These are phyloP conservation scores for Cancer borealis DNA, from an alignment of 2,888 invertebrate species.

Conservation along the genomic window DNA sequence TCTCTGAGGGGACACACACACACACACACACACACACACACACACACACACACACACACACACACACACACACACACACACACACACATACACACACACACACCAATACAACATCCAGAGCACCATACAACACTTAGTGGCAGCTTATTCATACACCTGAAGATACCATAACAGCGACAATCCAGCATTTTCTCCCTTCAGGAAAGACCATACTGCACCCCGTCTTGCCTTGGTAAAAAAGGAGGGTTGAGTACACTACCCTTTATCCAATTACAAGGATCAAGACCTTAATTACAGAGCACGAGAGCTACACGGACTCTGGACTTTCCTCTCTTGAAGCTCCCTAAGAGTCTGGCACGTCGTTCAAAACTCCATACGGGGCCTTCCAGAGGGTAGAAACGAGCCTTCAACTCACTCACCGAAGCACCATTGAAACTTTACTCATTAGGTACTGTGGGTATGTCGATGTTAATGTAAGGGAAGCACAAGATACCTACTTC, in stretches of 20 bases:
- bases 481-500: background rate
- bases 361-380: conserved; percentile 35
- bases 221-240: background rate
- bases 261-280: conserved; percentile 60
- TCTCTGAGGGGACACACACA: background rate
- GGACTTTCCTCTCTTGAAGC: conserved; percentile 9
- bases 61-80: background rate
- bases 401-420: conserved; percentile 42
- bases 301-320: conserved; percentile 41
- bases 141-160: background rate
- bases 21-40: background rate
- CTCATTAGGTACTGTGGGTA: conserved; percentile 62
- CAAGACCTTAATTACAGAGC: conserved; percentile 53
- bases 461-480: background rate
- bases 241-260: conserved; percentile 36
- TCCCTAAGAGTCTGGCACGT: background rate
- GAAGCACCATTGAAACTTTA: conserved; percentile 66
- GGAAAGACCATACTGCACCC: background rate
- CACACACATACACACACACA: background rate
- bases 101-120: background rate
- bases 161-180: background rate
- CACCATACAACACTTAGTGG: background rate
- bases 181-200: background rate
- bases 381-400: background rate
- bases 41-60: conserved; percentile 25